These are phyloP conservation scores for Drosophila prostipennis DNA, from an alignment of 2,888 invertebrate species.

Conservation along the genomic window DNA sequence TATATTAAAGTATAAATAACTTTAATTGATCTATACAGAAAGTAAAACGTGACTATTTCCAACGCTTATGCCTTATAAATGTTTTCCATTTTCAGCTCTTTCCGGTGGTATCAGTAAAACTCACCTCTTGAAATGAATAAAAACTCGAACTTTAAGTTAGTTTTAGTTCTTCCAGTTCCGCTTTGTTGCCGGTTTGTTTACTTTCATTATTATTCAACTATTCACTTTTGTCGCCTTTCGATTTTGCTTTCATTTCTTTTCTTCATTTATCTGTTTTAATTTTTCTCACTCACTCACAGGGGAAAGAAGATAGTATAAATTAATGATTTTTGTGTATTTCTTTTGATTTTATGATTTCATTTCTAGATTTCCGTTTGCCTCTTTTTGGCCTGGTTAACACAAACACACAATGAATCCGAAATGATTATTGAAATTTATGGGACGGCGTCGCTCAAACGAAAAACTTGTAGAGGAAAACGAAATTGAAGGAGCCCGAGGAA, in stretches of 20 bases:
- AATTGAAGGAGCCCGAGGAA: conserved; percentile 10
- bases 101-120: conserved; percentile 11
- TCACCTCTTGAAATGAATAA: conserved; percentile 37
- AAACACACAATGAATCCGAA: conserved; percentile 24
- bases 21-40: not conserved
- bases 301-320: conserved; percentile 9
- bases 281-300: conserved; percentile 28
- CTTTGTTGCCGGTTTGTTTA: conserved; percentile 16
- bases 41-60: not conserved
- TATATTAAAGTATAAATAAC: too few relatives aligned
- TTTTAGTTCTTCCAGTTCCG: conserved; percentile 14
- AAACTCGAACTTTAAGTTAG: conserved; percentile 10
- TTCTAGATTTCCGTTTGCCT: conserved; percentile 33
- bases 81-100: not conserved
- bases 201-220: conserved; percentile 51
- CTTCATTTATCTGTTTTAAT: conserved; percentile 3
- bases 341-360: conserved; percentile 60
- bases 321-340: conserved; percentile 29
- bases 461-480: not conserved
- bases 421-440: conserved; percentile 50
- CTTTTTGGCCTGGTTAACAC: conserved; percentile 39
- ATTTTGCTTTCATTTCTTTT: conserved; percentile 25
- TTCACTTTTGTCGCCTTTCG: conserved; percentile 39
- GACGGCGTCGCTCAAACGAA: conserved; percentile 12
- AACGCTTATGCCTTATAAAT: too few relatives aligned